These are phyloP conservation scores for Thereva unica DNA, from an alignment of 2,888 invertebrate species.

Conservation along the genomic window DNA sequence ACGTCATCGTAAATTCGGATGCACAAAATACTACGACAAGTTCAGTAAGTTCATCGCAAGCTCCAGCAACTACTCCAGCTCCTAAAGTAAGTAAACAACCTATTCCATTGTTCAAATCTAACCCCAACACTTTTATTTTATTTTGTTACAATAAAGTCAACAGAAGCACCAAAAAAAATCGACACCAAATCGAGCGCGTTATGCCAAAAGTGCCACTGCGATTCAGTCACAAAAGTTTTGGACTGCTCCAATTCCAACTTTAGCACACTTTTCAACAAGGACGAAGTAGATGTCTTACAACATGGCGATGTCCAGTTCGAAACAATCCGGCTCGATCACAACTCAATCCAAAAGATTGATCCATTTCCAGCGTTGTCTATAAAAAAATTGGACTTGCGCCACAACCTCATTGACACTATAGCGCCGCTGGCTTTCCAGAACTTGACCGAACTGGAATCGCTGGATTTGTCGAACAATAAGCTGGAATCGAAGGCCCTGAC, in stretches of 20 bases:
- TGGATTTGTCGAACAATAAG: conserved; percentile 74
- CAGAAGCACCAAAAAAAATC: conserved; percentile 46
- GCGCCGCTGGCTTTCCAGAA: conserved; percentile 66
- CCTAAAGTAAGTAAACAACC: too few relatives aligned
- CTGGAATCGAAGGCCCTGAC: conserved; percentile 64
- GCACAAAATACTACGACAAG: too few relatives aligned
- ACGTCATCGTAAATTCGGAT: too few relatives aligned
- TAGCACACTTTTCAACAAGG: conserved; percentile 60
- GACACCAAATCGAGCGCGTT: conserved; percentile 51
- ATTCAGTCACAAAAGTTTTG: conserved; percentile 56
- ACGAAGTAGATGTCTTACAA: conserved; percentile 61
- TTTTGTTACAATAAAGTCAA: conserved; percentile 42
- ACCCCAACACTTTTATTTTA: background rate
- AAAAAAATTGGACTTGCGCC: conserved; percentile 64
- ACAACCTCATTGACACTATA: conserved; percentile 68
- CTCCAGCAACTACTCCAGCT: too few relatives aligned
- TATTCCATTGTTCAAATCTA: too few relatives aligned
- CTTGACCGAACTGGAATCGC: conserved; percentile 64
- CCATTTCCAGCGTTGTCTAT: conserved; percentile 61
- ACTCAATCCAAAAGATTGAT: conserved; percentile 49
- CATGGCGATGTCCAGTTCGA: conserved; percentile 50
- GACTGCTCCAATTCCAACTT: conserved; percentile 63
- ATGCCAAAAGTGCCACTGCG: conserved; percentile 63
- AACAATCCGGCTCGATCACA: conserved; percentile 51
- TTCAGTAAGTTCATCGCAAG: too few relatives aligned